Conservation (phyloP, 1,140 invertebrate genomes). For the Cryptotermes secundus region DNA sequence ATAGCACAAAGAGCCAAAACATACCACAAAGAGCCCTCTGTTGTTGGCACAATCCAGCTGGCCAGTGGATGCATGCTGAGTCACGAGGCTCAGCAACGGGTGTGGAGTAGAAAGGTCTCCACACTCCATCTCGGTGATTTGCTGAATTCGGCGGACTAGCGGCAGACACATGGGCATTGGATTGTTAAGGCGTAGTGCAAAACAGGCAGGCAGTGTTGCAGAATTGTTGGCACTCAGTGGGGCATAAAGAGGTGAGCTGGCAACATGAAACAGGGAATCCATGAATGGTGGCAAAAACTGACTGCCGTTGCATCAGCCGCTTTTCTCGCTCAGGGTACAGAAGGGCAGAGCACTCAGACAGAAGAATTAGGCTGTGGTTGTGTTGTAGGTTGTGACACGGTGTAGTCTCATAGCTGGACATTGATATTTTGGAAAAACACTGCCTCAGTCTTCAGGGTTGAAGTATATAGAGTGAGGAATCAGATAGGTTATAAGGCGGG, state of each 20-base stretch:
- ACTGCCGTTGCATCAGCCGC: background rate
- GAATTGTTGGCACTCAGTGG: constrained; percentile 80
- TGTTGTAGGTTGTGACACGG: too few relatives aligned
- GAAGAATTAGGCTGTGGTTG: too few relatives aligned
- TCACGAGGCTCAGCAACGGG: constrained; percentile 74
- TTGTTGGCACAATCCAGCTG: constrained; percentile 67
- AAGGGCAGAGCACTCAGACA: too few relatives aligned
- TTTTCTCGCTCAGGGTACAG: background rate
- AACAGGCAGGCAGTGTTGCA: constrained; percentile 84
- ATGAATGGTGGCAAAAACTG: background rate
- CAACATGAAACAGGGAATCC: constrained; percentile 34
- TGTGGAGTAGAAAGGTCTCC: constrained; percentile 61
- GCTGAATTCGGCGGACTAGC: constrained; percentile 70
- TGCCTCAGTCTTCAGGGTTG: too few relatives aligned
- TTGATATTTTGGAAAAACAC: too few relatives aligned
- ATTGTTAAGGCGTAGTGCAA: constrained; percentile 82
- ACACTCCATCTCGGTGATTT: constrained; percentile 72
- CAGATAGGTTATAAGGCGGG: too few relatives aligned
- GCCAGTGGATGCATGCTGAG: constrained; percentile 69
- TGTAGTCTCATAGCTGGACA: too few relatives aligned
- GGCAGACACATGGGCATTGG: constrained; percentile 82
- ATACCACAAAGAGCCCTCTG: constrained; percentile 75
- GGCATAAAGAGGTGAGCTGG: constrained; percentile 72
- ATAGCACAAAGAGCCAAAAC: constrained; percentile 41
- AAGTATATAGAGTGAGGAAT: too few relatives aligned